A percentile compares a stretch with the other conserved stretches of the same genome.
These are phyloP conservation scores for Thaleichthys pacificus DNA, from an alignment of 2,797 vertebrate species.

Conservation along the genomic window DNA sequence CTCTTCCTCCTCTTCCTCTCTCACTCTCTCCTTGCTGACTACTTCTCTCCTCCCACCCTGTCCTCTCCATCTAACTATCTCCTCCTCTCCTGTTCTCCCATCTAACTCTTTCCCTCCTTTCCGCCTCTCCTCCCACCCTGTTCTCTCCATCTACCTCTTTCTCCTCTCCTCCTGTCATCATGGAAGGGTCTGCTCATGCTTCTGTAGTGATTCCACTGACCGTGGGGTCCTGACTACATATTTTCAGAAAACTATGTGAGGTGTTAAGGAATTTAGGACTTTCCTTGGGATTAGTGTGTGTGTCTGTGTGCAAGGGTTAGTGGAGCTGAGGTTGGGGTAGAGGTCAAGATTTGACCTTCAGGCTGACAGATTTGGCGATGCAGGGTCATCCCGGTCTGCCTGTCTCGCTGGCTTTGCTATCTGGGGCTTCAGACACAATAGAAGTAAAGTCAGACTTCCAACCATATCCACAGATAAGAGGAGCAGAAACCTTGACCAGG, in stretches of 20 bases:
- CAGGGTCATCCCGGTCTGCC: background rate
- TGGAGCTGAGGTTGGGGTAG: slow-evolving; percentile 16
- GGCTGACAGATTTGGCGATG: background rate
- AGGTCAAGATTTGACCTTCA: slow-evolving; percentile 20
- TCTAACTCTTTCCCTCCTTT: background rate
- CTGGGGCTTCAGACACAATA: slow-evolving; percentile 53
- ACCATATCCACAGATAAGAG: slow-evolving; percentile 44
- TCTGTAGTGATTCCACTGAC: slow-evolving; percentile 50
- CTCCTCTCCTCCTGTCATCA: slow-evolving; percentile 3
- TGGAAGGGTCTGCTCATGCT: slow-evolving; percentile 37
- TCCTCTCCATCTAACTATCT: background rate
- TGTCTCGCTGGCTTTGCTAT: background rate
- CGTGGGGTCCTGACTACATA: slow-evolving; percentile 54
- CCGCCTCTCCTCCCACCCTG: slow-evolving; percentile 1
- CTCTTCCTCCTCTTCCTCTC: background rate
- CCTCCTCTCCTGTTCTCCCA: no score
- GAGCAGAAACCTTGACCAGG: slow-evolving; percentile 32
- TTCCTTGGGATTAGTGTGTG: slow-evolving; percentile 31
- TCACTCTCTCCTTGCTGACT: background rate
- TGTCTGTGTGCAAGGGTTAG: background rate
- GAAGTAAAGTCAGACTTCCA: slow-evolving; percentile 30
- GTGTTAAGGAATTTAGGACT: slow-evolving; percentile 31
- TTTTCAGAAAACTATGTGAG: slow-evolving; percentile 56
- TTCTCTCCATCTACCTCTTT: no score
- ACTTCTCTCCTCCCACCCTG: slow-evolving; percentile 1